Conservation (phyloP, 2,888 invertebrate genomes). For the Dendrolimus houi region DNA sequence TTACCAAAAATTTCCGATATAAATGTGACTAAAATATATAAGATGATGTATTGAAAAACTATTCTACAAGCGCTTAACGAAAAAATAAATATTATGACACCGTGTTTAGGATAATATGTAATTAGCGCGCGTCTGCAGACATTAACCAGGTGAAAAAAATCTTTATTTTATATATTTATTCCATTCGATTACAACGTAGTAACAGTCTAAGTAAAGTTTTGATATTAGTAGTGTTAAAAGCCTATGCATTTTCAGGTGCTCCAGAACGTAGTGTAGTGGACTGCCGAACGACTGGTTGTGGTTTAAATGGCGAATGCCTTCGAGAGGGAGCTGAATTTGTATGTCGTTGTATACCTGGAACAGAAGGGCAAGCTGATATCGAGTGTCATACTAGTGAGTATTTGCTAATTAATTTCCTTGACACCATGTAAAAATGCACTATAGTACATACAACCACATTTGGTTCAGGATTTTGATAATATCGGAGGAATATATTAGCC, state of each 20-base stretch:
- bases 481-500: conserved; percentile 1
- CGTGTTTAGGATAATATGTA: too few species aligned
- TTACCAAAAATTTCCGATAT: too few species aligned
- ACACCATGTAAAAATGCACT: conserved; percentile 74
- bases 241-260: conserved; percentile 53
- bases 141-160: too few species aligned
- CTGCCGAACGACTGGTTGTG: conserved; percentile 90
- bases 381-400: conserved; percentile 80
- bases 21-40: too few species aligned
- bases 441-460: conserved; percentile 15
- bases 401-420: conserved; percentile 18
- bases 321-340: conserved; percentile 89
- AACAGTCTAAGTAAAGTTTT: too few species aligned
- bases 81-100: too few species aligned
- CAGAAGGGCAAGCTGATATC: conserved; percentile 82
- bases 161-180: too few species aligned
- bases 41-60: too few species aligned
- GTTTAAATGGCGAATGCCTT: conserved; percentile 90
- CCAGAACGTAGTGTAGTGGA: conserved; percentile 79
- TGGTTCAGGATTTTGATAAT: conserved; percentile 4
- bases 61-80: too few species aligned
- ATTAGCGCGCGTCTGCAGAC: too few species aligned
- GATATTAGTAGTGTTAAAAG: too few species aligned
- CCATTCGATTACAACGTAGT: too few species aligned
- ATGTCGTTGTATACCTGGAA: conserved; percentile 86